phyloP scores from a whole-genome alignment of 2,113 vertebrate species.

The Gopherus evgoodei region DNA sequence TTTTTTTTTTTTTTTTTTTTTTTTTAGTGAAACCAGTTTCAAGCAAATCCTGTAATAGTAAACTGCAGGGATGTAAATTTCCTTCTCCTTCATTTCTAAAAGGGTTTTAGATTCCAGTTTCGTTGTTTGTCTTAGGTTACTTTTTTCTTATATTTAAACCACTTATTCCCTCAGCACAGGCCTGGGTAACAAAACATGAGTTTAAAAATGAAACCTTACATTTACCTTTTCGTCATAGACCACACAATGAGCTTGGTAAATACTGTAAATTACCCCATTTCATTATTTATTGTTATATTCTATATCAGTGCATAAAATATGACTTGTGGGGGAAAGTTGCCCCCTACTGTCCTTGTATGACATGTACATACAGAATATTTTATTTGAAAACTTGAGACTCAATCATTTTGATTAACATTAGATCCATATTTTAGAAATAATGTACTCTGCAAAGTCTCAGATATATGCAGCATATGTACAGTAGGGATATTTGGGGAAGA shows the following conservation, averaged over 20 bases:
- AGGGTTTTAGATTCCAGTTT: background rate
- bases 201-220: background rate
- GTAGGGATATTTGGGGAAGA: background rate
- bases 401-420: background rate
- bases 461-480: background rate
- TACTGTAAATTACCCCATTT: background rate
- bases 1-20: background rate
- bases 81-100: slow-evolving; percentile 5
- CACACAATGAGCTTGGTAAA: background rate
- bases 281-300: background rate
- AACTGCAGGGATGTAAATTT: background rate
- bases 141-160: background rate
- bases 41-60: background rate
- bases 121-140: slow-evolving; percentile 6
- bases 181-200: slow-evolving; percentile 4
- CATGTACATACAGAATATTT: background rate
- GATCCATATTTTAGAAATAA: background rate
- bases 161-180: background rate
- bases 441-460: background rate
- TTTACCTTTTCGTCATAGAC: background rate
- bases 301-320: background rate
- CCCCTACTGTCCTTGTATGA: slow-evolving; percentile 59
- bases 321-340: slow-evolving; percentile 64
- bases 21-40: background rate
- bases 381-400: background rate